Evolutionary conservation across 2,888 invertebrate species (phyloP).

Genomic region (Acanthosepion pharaonis): DNA sequence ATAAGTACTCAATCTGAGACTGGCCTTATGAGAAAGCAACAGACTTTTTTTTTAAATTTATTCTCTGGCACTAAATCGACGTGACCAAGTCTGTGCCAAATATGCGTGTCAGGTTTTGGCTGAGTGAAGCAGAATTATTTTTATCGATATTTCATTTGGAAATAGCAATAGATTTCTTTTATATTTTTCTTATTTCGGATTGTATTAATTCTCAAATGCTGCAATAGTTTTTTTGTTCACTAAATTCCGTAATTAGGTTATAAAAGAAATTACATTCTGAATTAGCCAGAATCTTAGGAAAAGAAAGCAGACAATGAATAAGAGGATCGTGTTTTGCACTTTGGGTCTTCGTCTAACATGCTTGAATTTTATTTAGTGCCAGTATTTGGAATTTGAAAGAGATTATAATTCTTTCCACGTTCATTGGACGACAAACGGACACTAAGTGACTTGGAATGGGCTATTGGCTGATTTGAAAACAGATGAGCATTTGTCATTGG

Average conservation of each 20-base stretch:
- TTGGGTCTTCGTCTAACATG: no score
- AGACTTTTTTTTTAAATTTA: neutral
- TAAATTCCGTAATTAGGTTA: neutral
- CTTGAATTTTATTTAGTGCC: no score
- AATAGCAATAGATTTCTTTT: neutral
- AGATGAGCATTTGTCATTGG: no score
- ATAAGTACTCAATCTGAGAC: neutral
- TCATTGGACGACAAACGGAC: no score
- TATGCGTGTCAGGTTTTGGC: neutral
- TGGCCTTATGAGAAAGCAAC: neutral
- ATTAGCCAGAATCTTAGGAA: neutral
- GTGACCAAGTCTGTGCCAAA: neutral
- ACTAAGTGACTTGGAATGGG: no score
- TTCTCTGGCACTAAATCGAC: neutral
- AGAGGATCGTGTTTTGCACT: no score
- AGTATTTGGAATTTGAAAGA: no score
- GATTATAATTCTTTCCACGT: no score
- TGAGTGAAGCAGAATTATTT: neutral
- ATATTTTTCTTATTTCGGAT: neutral
- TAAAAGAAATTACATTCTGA: neutral
- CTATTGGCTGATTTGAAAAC: no score
- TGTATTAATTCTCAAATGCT: neutral
- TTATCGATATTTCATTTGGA: neutral
- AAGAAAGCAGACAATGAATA: no score
- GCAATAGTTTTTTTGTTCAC: neutral